These are phyloP conservation scores for Drosophila auraria DNA, from an alignment of 1,140 invertebrate species.

Conservation along the genomic window DNA sequence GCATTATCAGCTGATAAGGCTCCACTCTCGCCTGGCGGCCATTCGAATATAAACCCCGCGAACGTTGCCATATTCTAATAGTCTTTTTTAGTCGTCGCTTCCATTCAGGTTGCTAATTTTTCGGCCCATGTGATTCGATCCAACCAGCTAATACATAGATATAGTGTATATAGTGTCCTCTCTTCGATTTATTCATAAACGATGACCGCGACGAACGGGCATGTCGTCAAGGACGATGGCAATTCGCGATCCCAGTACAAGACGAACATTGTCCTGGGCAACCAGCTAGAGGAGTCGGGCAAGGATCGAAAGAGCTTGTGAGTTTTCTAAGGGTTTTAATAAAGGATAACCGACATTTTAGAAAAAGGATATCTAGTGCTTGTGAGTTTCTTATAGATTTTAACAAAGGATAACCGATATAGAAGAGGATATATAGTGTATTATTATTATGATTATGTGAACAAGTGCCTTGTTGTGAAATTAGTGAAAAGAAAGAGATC, in stretches of 20 bases:
- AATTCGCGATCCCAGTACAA: conserved; percentile 67
- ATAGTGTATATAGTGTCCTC: conserved; percentile 10
- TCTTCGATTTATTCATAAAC: not conserved
- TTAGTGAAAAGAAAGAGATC: not conserved
- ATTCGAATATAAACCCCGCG: conserved; percentile 49
- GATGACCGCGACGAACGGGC: conserved; percentile 66
- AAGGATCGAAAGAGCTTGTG: conserved; percentile 67
- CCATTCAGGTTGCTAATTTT: conserved; percentile 9
- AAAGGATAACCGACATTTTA: no score
- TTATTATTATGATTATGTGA: no score
- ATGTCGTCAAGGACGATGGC: conserved; percentile 65
- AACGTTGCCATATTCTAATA: conserved; percentile 29
- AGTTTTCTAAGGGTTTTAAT: conserved; percentile 20
- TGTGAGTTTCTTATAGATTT: conserved; percentile 52
- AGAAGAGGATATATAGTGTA: not conserved
- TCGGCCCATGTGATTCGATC: conserved; percentile 6
- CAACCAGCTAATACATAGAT: not conserved
- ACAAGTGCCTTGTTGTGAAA: not conserved
- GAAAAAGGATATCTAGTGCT: conserved; percentile 10
- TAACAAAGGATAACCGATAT: not conserved
- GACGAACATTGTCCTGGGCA: conserved; percentile 67
- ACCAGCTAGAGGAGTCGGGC: conserved; percentile 41
- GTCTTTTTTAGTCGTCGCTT: conserved; percentile 8
- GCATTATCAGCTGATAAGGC: conserved; percentile 39
- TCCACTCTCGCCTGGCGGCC: not conserved